Evolutionary conservation across 2,113 vertebrate genomes (phyloP).

Genomic region (Carassius auratus): DNA sequence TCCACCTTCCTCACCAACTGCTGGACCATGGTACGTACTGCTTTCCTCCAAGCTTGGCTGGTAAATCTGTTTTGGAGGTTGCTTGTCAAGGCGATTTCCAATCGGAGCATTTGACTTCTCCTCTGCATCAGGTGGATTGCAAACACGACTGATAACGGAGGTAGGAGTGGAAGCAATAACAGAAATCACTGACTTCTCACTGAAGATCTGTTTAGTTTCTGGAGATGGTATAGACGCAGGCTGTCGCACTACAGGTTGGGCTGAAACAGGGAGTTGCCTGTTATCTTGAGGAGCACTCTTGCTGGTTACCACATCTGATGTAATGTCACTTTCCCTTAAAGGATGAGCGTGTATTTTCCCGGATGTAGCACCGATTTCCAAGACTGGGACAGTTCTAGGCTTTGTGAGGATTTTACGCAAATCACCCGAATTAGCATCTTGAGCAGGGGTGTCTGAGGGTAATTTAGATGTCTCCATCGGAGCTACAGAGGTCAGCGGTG

Average conservation of each 20-base stretch:
- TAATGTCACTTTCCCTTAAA: conserved; percentile 68
- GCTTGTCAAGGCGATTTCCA: conserved; percentile 77
- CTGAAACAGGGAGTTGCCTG: conserved; percentile 68
- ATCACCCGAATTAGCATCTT: conserved; percentile 75
- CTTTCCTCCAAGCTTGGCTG: conserved; percentile 81
- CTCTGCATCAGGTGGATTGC: conserved; percentile 86
- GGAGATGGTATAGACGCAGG: conserved; percentile 68
- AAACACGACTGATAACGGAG: conserved; percentile 94
- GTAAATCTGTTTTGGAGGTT: conserved; percentile 81
- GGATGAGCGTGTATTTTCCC: conserved; percentile 76
- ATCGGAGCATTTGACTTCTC: conserved; percentile 82
- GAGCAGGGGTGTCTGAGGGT: conserved; percentile 80
- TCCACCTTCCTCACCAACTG: conserved; percentile 81
- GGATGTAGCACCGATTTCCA: conserved; percentile 61
- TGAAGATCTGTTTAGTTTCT: conserved; percentile 77
- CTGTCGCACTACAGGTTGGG: conserved; percentile 67
- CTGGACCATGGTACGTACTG: conserved; percentile 83
- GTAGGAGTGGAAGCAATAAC: conserved; percentile 92
- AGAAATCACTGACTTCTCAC: conserved; percentile 80
- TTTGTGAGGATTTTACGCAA: conserved; percentile 95
- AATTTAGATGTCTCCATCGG: conserved; percentile 65
- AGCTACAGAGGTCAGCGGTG: conserved; percentile 69
- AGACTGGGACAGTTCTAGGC: conserved; percentile 81
- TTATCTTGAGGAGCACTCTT: conserved; percentile 76
- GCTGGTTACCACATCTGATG: conserved; percentile 70